Evolutionary conservation across 2,888 invertebrate species (phyloP).

Genomic region (Stratiomys singularior): DNA sequence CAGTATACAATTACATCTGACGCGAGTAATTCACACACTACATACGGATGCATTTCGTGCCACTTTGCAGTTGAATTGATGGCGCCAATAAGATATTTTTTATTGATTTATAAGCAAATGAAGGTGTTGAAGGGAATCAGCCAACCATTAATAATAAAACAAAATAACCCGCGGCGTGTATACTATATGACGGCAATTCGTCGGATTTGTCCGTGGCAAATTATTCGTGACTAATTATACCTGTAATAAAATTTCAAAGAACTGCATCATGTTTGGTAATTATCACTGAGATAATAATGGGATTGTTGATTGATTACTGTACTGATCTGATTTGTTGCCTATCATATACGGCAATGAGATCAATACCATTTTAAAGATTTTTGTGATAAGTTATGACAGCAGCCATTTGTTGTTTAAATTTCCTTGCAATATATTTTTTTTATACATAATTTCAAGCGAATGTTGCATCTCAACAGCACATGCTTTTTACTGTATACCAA

Average conservation of each 20-base stretch:
- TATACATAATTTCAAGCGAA: too few species aligned
- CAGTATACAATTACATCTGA: slow-evolving; percentile 29
- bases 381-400: too few species aligned
- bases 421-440: too few species aligned
- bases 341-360: too few species aligned
- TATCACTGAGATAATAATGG: slow-evolving; percentile 5
- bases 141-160: background rate
- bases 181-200: background rate
- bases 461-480: too few species aligned
- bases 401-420: too few species aligned
- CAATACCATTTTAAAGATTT: too few species aligned
- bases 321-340: too few species aligned
- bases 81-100: slow-evolving; percentile 22
- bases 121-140: background rate
- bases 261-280: slow-evolving; percentile 8
- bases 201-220: slow-evolving; percentile 9
- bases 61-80: slow-evolving; percentile 23
- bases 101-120: slow-evolving; percentile 24
- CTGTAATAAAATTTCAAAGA: slow-evolving; percentile 15
- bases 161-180: background rate
- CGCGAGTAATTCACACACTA: background rate
- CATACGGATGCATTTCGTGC: slow-evolving; percentile 15
- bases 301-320: background rate
- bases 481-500: too few species aligned
- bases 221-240: slow-evolving; percentile 15